phyloP scores from a whole-genome alignment of 2,113 vertebrate species.

The Acanthochromis polyacanthus region DNA sequence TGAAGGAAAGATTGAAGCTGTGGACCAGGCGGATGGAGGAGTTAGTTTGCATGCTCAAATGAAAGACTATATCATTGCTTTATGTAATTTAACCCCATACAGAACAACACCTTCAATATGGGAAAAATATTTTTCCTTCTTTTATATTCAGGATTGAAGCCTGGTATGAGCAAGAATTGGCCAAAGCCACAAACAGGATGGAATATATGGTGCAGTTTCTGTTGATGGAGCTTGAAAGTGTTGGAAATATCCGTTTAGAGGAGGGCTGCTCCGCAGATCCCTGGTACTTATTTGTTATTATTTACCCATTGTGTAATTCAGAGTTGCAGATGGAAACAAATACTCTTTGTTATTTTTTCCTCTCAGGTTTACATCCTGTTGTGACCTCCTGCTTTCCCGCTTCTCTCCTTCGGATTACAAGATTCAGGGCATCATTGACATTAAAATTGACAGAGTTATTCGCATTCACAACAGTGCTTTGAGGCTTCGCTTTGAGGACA shows the following conservation, averaged over 20 bases:
- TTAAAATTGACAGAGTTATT: conserved; percentile 86
- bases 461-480: conserved; percentile 88
- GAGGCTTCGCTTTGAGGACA: conserved; percentile 88
- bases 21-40: conserved; percentile 84
- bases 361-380: conserved; percentile 88
- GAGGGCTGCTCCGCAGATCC: conserved; percentile 84
- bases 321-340: not conserved
- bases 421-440: conserved; percentile 75
- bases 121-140: conserved; percentile 10
- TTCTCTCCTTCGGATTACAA: conserved; percentile 87
- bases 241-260: conserved; percentile 90
- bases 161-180: conserved; percentile 76
- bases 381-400: conserved; percentile 85
- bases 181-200: conserved; percentile 78
- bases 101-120: not conserved
- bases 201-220: conserved; percentile 84
- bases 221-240: conserved; percentile 87
- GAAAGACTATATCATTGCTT: conserved; percentile 12
- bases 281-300: conserved; percentile 74
- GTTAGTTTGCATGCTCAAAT: conserved; percentile 70
- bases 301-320: not conserved
- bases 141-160: conserved; percentile 80
- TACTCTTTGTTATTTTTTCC: not conserved
- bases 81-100: not conserved
- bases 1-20: conserved; percentile 81